Evolutionary conservation across 2,797 vertebrate genomes (phyloP).

Genomic region (Liasis olivaceus): DNA sequence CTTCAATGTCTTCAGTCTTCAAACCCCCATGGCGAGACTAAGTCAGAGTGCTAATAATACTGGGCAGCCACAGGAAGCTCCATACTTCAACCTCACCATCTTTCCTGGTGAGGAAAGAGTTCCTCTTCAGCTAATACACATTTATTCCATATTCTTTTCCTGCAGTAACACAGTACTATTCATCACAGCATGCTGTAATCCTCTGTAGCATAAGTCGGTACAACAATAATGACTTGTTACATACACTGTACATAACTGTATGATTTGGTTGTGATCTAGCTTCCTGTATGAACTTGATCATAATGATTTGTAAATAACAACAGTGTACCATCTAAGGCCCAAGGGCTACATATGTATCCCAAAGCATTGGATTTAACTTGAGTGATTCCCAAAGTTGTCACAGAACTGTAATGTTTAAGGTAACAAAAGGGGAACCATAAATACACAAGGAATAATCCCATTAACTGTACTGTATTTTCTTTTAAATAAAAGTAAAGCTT

Average conservation of each 20-base stretch:
- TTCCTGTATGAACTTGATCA: not conserved
- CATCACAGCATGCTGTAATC: not conserved
- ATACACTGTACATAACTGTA: no score
- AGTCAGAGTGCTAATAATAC: slow-evolving; percentile 29
- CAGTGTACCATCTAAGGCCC: not conserved
- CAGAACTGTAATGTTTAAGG: not conserved
- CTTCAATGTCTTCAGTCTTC: slow-evolving; percentile 44
- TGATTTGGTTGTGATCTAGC: not conserved
- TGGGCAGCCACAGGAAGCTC: slow-evolving; percentile 18
- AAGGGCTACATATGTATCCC: not conserved
- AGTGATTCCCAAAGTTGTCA: not conserved
- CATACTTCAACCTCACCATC: slow-evolving; percentile 31
- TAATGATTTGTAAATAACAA: not conserved
- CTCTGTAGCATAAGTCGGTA: not conserved
- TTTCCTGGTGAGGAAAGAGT: slow-evolving; percentile 48
- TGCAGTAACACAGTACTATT: not conserved
- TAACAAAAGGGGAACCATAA: not conserved
- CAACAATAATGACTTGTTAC: no score
- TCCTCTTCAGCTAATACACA: not conserved
- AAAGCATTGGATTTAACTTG: not conserved
- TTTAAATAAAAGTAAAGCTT: not conserved
- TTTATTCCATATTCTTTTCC: not conserved
- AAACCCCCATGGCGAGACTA: slow-evolving; percentile 12
- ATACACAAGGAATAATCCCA: not conserved
- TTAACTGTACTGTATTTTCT: not conserved